Conservation (phyloP, 2,113 vertebrate genomes). For the Paedocypris sp. region DNA sequence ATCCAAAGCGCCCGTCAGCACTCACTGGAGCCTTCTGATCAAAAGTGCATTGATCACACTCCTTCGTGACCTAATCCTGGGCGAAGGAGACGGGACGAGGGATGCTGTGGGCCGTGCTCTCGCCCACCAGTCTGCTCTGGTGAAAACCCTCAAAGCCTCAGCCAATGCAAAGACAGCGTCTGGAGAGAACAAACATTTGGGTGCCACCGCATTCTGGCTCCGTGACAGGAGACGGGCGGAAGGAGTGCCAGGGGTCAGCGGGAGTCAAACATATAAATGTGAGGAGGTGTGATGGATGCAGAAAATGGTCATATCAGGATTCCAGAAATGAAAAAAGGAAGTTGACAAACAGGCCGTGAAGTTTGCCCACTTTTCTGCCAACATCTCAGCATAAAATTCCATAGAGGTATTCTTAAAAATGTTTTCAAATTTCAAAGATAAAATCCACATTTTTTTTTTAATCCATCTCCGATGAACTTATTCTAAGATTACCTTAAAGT, state of each 20-base stretch:
- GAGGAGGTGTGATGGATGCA: conserved; percentile 23
- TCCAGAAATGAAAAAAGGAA: conserved; percentile 7
- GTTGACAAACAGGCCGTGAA: conserved; percentile 45
- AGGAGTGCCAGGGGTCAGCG: background rate
- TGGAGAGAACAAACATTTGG: conserved; percentile 22
- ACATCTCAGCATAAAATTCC: too few species aligned
- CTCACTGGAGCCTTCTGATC: conserved; percentile 63
- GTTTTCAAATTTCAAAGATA: too few species aligned
- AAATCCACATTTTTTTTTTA: too few species aligned
- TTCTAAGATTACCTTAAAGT: too few species aligned
- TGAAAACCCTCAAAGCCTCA: conserved; percentile 11
- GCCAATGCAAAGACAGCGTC: conserved; percentile 36
- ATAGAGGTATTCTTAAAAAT: too few species aligned
- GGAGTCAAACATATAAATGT: conserved; percentile 9
- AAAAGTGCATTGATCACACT: conserved; percentile 66
- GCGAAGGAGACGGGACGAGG: conserved; percentile 16
- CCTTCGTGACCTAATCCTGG: conserved; percentile 51
- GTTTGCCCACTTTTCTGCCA: too few species aligned
- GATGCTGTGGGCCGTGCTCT: conserved; percentile 24
- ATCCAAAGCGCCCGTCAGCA: conserved; percentile 72
- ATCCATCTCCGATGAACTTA: too few species aligned
- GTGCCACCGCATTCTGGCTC: conserved; percentile 25
- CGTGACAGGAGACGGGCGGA: conserved; percentile 15
- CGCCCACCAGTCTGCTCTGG: conserved; percentile 16
- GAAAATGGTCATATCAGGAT: background rate